Conservation (phyloP, 2,113 vertebrate genomes). For the Nothoprocta pentlandii region DNA sequence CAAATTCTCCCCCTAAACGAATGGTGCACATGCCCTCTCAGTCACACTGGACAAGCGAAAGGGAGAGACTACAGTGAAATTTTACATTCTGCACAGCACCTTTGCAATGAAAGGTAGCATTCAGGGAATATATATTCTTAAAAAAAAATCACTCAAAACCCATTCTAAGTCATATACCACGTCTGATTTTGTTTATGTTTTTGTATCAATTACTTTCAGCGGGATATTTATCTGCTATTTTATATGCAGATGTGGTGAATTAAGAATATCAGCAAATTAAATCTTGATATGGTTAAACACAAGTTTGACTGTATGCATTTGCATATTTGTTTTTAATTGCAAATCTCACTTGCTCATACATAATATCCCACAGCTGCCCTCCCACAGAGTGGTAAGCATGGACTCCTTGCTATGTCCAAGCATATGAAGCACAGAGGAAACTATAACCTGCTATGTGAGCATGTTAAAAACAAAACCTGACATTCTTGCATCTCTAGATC, state of each 20-base stretch:
- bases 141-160: background rate
- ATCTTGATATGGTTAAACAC: background rate
- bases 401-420: background rate
- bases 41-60: background rate
- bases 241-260: background rate
- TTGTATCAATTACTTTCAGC: background rate
- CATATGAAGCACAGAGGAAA: rapidly evolving
- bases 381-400: background rate
- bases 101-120: background rate
- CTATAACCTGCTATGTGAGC: background rate
- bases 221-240: background rate
- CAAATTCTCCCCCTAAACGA: background rate
- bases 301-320: background rate
- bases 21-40: background rate
- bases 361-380: background rate
- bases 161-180: background rate
- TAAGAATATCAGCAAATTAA: background rate
- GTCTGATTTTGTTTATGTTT: background rate
- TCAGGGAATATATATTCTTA: rapidly evolving
- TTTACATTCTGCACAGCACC: background rate
- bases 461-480: rapidly evolving
- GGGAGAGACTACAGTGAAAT: rapidly evolving
- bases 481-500: background rate
- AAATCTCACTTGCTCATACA: background rate
- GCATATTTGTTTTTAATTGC: conserved; percentile 18